Percentiles rank a stretch among this genome's conserved stretches.
phyloP scores from a whole-genome alignment of 2,888 invertebrate genomes.

The Muschampia plurimacula region DNA sequence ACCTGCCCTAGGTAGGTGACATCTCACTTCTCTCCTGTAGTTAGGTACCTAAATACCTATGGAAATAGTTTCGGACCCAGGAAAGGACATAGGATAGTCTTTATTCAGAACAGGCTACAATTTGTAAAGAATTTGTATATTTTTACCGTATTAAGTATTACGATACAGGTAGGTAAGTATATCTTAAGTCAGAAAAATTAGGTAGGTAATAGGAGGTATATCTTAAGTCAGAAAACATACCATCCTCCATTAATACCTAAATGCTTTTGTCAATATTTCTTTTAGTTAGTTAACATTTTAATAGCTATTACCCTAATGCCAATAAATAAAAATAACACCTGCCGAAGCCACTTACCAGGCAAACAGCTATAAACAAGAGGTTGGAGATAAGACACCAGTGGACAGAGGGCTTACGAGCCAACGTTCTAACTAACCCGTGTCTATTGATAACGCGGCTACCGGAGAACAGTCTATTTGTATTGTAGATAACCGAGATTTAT shows the following conservation, averaged over 20 bases:
- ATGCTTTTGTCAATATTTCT: neutral
- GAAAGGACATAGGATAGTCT: too few relatives aligned
- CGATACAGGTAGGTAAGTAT: too few relatives aligned
- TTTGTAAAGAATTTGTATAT: too few relatives aligned
- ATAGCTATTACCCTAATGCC: neutral
- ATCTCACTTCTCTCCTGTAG: too few relatives aligned
- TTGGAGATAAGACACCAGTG: slow-evolving; percentile 23
- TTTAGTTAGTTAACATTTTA: neutral
- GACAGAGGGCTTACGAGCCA: slow-evolving; percentile 25
- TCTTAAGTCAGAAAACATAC: neutral
- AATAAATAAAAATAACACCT: slow-evolving; percentile 31
- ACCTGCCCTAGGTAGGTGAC: too few relatives aligned
- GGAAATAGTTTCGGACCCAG: too few relatives aligned
- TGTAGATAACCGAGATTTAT: slow-evolving; percentile 35
- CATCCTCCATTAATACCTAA: neutral
- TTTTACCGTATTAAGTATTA: too few relatives aligned
- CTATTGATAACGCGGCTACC: slow-evolving; percentile 29
- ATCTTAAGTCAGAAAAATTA: too few relatives aligned
- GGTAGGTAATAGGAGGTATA: too few relatives aligned
- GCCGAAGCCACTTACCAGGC: slow-evolving; percentile 24
- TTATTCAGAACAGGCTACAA: too few relatives aligned
- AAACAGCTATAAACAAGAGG: slow-evolving; percentile 33
- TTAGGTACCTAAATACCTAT: too few relatives aligned
- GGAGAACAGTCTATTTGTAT: slow-evolving; percentile 17
- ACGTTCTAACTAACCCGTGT: slow-evolving; percentile 21